phyloP scores from a whole-genome alignment of 2,797 vertebrate species.

The Lycodopsis pacificus region DNA sequence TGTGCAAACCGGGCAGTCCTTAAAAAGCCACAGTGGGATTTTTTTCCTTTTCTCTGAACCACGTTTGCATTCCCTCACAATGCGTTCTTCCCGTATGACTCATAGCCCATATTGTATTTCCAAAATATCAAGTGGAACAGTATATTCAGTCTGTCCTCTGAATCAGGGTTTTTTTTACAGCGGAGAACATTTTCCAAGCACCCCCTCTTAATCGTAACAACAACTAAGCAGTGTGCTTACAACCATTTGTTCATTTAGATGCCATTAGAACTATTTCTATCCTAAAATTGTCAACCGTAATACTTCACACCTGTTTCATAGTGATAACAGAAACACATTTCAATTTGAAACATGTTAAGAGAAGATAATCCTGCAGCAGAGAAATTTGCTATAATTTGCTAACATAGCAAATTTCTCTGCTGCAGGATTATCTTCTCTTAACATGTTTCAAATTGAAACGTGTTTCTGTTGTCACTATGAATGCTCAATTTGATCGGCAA shows the following conservation, averaged over 20 bases:
- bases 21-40: constrained; percentile 1
- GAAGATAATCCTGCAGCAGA: too few species aligned
- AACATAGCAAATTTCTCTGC: too few species aligned
- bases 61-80: constrained; percentile 3
- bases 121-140: constrained; percentile 18
- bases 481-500: background rate
- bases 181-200: background rate
- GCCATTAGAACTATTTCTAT: background rate
- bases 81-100: background rate
- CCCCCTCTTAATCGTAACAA: too few species aligned
- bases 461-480: background rate
- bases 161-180: background rate
- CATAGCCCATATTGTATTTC: constrained; percentile 18
- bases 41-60: background rate
- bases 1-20: background rate
- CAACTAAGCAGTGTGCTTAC: too few species aligned
- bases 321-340: background rate
- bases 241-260: background rate
- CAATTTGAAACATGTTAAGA: too few species aligned
- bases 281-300: background rate
- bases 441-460: too few species aligned
- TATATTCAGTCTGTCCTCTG: background rate
- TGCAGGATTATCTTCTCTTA: too few species aligned
- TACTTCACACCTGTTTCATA: background rate
- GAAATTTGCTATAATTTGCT: too few species aligned